A percentile compares a stretch with the other conserved stretches of the same genome.
phyloP scores from a whole-genome alignment of 2,113 vertebrate species.

The Cyanoramphus novaezelandiae region DNA sequence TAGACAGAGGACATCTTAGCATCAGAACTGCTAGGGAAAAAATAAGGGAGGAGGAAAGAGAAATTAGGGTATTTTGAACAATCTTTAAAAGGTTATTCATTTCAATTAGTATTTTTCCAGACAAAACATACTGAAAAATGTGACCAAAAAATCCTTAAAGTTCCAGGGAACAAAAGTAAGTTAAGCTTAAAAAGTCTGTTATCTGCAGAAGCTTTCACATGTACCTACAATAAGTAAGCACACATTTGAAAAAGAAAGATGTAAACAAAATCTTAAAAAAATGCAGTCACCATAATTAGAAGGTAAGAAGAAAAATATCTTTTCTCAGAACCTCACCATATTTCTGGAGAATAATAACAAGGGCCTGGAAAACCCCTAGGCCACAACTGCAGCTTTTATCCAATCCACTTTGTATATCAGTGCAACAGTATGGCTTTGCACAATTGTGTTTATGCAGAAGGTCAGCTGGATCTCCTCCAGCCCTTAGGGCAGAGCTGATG shows the following conservation, averaged over 20 bases:
- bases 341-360: background rate
- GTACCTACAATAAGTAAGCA: background rate
- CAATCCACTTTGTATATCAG: background rate
- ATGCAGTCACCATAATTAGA: background rate
- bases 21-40: background rate
- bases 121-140: background rate
- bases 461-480: background rate
- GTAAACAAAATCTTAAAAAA: fast-evolving
- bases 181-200: background rate
- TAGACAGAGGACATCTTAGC: background rate
- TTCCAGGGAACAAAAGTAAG: background rate
- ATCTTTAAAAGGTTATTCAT: background rate
- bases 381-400: background rate
- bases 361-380: background rate
- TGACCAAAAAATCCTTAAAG: background rate
- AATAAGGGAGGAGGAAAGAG: background rate
- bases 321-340: background rate
- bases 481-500: background rate
- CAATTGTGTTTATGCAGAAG: background rate
- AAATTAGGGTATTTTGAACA: background rate
- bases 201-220: background rate
- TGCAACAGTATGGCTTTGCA: background rate
- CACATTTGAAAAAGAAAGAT: background rate
- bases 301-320: background rate
- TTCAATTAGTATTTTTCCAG: background rate